Evolutionary conservation across 2,888 invertebrate species (phyloP), one percentile per base, ranked within the genome.

Genomic region (Agapetus fuscipes): DNA sequence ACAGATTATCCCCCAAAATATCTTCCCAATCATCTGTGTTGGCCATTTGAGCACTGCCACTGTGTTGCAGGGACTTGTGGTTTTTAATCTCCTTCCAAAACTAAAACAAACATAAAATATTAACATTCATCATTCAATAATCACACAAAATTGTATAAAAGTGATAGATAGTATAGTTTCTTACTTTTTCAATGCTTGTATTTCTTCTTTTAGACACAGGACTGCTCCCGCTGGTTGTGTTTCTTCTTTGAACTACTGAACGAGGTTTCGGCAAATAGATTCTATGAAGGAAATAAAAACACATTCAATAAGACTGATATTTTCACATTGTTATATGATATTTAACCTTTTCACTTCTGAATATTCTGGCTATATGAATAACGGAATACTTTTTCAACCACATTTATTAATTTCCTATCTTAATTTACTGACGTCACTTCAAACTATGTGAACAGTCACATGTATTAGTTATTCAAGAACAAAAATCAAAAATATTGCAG

Each of bases 221-320:
- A 49, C 78, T 78, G 39, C 78, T 83, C 11, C 94, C 90, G 51
- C 90, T 83, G 49, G 94, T 86, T 2, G 91, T 88, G 51, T 93
- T 89, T 12, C 94, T 71, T 9, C 93, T 74, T 57, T 86, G 85
- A 25, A 84, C 71, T 48, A 81, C 72, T 13, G 80, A 73, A 41
- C 83, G 72, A 6, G 88, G 87, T 59, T 83, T 84, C 2, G 82
- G 76, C 34, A 82, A 78, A 57, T 83, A 84, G 55, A 87, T 62
- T 25, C 86, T 62, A 31, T 39, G 40, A 46, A 25, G 11, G 5
- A 40, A 33, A 20, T 6, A 9, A 20, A 20, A 20, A 20, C 9
- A 6, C 9, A 6, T 20, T 20, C 20, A 20, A 33, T n/a, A n/a
- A n/a, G n/a, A n/a, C n/a, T n/a, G n/a, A n/a, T n/a, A n/a, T n/a